Evolutionary conservation across 92 coral and sea anemone genomes (phyloP).

Genomic region (Phenganax stokvisi): DNA sequence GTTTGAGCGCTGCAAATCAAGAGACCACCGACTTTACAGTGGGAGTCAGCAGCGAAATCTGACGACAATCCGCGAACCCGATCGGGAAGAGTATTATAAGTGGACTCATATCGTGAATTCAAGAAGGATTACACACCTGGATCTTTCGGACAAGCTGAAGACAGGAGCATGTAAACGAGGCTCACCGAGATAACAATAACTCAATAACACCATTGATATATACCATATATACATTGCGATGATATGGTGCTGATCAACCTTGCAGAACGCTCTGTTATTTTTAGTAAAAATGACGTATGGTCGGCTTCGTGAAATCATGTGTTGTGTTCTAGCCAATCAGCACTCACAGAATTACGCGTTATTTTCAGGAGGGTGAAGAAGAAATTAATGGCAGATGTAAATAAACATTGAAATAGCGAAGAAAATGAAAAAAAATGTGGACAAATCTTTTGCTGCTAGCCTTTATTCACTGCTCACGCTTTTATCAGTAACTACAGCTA

Average conservation of each 20-base stretch:
- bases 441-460: conserved; percentile 2
- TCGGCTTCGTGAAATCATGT: neutral
- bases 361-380: neutral
- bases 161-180: no score
- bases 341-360: neutral
- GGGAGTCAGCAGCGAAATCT: conserved; percentile 13
- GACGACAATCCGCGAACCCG: conserved; percentile 4
- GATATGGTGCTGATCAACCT: no score
- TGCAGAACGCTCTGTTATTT: neutral
- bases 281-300: neutral
- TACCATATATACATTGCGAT: no score
- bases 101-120: neutral
- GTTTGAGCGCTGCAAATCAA: neutral
- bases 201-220: no score
- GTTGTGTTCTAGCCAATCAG: conserved; percentile 23
- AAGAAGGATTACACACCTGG: neutral
- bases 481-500: conserved; percentile 11
- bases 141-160: no score
- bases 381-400: conserved; percentile 7
- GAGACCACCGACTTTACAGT: neutral
- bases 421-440: conserved; percentile 10
- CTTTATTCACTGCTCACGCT: conserved; percentile 12
- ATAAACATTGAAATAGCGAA: conserved; percentile 3
- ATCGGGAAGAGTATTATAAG: neutral
- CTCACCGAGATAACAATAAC: no score